These are phyloP conservation scores for Lemur catta DNA, from an alignment of 2,797 vertebrate genomes.

Conservation along the genomic window DNA sequence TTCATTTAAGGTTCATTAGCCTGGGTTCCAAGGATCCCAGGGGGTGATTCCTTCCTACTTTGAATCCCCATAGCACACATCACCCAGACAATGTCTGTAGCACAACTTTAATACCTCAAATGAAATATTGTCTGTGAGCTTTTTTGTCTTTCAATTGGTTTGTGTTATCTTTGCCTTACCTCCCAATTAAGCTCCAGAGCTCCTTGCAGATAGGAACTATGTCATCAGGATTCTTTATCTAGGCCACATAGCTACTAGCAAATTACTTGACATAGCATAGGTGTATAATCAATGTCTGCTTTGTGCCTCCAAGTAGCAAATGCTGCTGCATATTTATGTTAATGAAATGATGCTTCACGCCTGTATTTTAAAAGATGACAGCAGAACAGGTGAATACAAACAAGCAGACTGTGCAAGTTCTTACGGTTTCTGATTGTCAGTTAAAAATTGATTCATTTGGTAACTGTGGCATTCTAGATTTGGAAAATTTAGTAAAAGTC, in stretches of 20 bases:
- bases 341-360: not conserved
- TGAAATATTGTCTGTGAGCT: not conserved
- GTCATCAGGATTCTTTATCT: slow-evolving; percentile 9
- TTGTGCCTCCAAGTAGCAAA: not conserved
- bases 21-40: slow-evolving; percentile 49
- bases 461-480: not conserved
- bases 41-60: slow-evolving; percentile 56
- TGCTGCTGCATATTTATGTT: not conserved
- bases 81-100: slow-evolving; percentile 30
- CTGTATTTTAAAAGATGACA: not conserved
- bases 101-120: not conserved
- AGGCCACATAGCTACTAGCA: not conserved
- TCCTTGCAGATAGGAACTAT: not conserved
- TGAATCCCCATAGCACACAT: not conserved
- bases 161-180: not conserved
- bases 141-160: slow-evolving; percentile 11
- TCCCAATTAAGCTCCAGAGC: slow-evolving; percentile 25
- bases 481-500: not conserved
- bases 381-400: not conserved
- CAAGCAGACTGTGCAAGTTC: not conserved
- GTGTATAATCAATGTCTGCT: not conserved
- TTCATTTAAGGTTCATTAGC: slow-evolving; percentile 67
- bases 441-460: not conserved
- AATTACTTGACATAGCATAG: not conserved
- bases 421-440: not conserved